Evolutionary conservation across 2,113 vertebrate species (phyloP), one percentile per base, ranked within the genome.

Genomic region (Mustela lutreola): DNA sequence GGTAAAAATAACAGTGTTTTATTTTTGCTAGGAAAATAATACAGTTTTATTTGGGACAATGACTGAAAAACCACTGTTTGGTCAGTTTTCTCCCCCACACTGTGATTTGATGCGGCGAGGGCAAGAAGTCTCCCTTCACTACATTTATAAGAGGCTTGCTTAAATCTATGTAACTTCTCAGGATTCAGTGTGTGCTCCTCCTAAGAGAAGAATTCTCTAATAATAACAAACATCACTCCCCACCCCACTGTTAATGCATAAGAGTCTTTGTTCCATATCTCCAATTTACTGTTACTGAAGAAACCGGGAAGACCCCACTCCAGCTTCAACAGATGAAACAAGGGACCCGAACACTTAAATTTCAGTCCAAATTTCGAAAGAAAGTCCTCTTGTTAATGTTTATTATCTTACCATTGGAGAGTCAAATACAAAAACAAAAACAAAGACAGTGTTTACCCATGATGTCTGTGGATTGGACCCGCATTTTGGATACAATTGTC

Each of bases 1-100:
- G 82, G 87, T 95, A 97, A 98, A 97, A 92, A 95, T 67, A 97
- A 97, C 42, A 95, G 11, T 67, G 84, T 84, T 58, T 93, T 96
- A 36, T 97, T 97, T 97, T 84, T 60, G 45, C 76, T 87, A 42
- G 89, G 31, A 92, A 96, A 97, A 93, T 48, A 80, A 11, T 83
- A 75, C 53, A 79, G 82, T 26, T 63, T 87, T 87, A 76, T 65
- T 92, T 93, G 73, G 42, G 50, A 36, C 62, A 39, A 90, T 42
- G 89, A 71, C 82, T 84, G 48, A 78, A 97, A 95, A 95, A 63
- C 21, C 73, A 83, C 3, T 58, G 11, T 83, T 90, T 78, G 83
- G 50, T 93, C 28, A 89, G 28, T 89, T 93, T 97, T 93, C 86
- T 56, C 39, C 36, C 70, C 19, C 42, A 84, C 36, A 63, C 33